A percentile compares a stretch with the other conserved stretches of the same genome.
phyloP scores from a whole-genome alignment of 53 echinoderm and acorn worm species.

The Echinarachnius parma region DNA sequence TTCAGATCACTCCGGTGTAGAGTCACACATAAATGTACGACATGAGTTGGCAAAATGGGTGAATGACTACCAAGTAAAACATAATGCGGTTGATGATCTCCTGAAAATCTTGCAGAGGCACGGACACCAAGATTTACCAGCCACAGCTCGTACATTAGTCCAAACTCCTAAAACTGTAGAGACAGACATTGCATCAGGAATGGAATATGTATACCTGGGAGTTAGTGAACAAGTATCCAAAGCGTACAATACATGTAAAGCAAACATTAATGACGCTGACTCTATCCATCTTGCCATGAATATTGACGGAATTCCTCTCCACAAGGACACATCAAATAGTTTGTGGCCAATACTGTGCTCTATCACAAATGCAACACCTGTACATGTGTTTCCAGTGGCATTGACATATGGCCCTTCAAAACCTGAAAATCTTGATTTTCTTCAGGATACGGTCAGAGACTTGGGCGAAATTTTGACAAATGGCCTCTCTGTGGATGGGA shows the following conservation, averaged over 20 bases:
- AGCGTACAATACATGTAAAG: constrained; percentile 34
- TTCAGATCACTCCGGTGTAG: constrained; percentile 37
- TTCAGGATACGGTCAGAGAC: constrained; percentile 51
- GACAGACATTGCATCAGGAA: constrained; percentile 36
- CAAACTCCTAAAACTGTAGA: constrained; percentile 49
- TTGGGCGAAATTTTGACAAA: constrained; percentile 22
- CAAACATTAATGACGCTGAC: constrained; percentile 8
- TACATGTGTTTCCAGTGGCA: constrained; percentile 44
- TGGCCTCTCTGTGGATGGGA: constrained; percentile 52
- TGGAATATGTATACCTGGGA: constrained; percentile 58
- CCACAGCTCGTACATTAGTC: constrained; percentile 39
- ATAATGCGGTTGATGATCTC: constrained; percentile 42
- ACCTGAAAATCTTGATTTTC: constrained; percentile 40
- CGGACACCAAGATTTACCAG: constrained; percentile 43
- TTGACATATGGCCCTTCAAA: constrained; percentile 56
- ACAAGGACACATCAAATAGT: constrained; percentile 27
- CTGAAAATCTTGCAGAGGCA: constrained; percentile 40
- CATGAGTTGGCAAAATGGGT: constrained; percentile 49
- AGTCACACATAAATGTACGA: constrained; percentile 1
- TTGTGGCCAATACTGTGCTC: constrained; percentile 56
- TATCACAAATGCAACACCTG: constrained; percentile 45
- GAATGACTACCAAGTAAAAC: constrained; percentile 47
- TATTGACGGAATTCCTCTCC: constrained; percentile 55
- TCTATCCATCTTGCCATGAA: constrained; percentile 38
- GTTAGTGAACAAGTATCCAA: constrained; percentile 27